Evolutionary conservation across 2,888 invertebrate species (phyloP).

Genomic region (Crepidodera aurea): DNA sequence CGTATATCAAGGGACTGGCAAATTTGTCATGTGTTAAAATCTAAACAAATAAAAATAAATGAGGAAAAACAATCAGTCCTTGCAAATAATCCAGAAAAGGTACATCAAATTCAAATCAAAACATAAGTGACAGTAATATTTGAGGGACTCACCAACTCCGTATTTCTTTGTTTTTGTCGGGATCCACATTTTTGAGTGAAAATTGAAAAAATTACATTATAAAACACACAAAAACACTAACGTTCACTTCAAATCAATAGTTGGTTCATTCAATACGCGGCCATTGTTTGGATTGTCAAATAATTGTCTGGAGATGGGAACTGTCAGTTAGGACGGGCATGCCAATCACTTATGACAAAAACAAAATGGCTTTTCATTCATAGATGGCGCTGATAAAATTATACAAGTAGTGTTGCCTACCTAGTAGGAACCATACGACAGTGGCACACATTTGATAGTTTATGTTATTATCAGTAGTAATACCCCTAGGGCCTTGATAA

Average conservation of each 20-base stretch:
- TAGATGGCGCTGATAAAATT: conserved; percentile 1
- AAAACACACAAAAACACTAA: conserved; percentile 46
- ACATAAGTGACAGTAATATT: conserved; percentile 29
- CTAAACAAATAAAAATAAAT: conserved; percentile 32
- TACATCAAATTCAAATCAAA: conserved; percentile 28
- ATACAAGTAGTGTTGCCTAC: neutral
- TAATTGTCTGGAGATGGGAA: conserved; percentile 15
- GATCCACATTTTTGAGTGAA: conserved; percentile 70
- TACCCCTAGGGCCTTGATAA: too few relatives aligned
- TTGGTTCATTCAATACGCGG: conserved; percentile 53
- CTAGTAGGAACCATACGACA: too few relatives aligned
- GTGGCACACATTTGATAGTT: too few relatives aligned
- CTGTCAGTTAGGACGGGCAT: conserved; percentile 2
- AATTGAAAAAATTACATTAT: conserved; percentile 43
- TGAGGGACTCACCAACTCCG: conserved; percentile 72
- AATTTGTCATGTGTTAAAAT: conserved; percentile 16
- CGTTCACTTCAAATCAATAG: conserved; percentile 56
- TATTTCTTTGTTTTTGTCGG: conserved; percentile 77
- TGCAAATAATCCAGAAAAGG: conserved; percentile 31
- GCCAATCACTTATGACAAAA: neutral
- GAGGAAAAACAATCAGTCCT: conserved; percentile 30
- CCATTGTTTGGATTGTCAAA: conserved; percentile 54
- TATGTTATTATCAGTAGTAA: too few relatives aligned
- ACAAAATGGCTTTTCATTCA: neutral
- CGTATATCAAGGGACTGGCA: neutral